Evolutionary conservation across 1,140 invertebrate species (phyloP).

Genomic region (Planococcus citri): DNA sequence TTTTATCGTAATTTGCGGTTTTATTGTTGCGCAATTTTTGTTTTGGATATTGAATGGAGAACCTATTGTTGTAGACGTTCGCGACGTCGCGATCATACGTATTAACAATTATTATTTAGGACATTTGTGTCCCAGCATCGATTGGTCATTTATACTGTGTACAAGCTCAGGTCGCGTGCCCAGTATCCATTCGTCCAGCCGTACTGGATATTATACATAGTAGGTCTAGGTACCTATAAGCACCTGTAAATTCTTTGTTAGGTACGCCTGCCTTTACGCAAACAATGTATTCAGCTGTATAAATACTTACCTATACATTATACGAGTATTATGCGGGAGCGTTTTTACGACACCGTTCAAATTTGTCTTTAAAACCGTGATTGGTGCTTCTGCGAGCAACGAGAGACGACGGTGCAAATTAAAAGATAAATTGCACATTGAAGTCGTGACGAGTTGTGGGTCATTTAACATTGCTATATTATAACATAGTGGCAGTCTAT

Average conservation of each 20-base stretch:
- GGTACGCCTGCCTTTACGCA: background rate
- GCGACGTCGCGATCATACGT: background rate
- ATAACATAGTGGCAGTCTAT: no score
- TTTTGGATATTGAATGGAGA: background rate
- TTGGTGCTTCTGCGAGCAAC: no score
- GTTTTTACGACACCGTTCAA: background rate
- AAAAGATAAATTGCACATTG: no score
- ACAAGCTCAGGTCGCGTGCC: background rate
- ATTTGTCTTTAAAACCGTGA: background rate
- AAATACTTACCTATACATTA: no score
- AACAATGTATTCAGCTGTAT: background rate
- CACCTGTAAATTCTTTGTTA: background rate
- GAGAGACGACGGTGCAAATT: no score
- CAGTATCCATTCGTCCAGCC: background rate
- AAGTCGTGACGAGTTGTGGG: no score
- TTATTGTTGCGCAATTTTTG: background rate
- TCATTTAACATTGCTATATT: no score
- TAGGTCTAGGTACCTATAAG: no score
- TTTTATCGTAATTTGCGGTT: slow-evolving; percentile 5
- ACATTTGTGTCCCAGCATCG: background rate
- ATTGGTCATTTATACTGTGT: background rate
- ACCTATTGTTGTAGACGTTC: background rate
- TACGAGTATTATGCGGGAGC: no score
- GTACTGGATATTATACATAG: no score
- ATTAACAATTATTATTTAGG: background rate